Evolutionary conservation across 2,888 invertebrate species (phyloP), one percentile per base, ranked within the genome.

Genomic region (Phasia obesa): DNA sequence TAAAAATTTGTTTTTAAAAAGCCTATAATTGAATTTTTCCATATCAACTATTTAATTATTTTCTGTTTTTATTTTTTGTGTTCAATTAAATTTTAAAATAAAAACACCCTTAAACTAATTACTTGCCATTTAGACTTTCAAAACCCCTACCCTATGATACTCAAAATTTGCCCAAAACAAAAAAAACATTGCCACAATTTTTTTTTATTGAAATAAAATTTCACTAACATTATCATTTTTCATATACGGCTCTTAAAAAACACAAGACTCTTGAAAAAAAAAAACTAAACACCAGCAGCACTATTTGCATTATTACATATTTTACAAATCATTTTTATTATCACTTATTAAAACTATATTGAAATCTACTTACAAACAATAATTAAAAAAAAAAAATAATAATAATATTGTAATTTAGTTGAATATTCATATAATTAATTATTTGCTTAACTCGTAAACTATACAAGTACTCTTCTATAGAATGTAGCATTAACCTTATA

Each of bases 81-180:
- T 42, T 42, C 4, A 49, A 35, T 21, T 60, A n/a, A 1, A 21
- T 15, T 3, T 13, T 23, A 27, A 49, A 1, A 42, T n/a, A 23
- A 11, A 53, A 65, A 23, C 27, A 15, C 53, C 51, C 19, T 17
- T n/a, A 69, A n/a, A n/a, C n/a, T n/a, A n/a, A n/a, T n/a, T 79
- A 69, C 84, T 65, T 73, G 59, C 77, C 79, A 79, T 79, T 78
- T 51, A 47, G 23, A 47, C 19, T 51, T 55, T 64, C 0, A 38
- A 60, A 62, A 7, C 21, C 2, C 23, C 1, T 35, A 25, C 13
- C 35, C 17, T n/a, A 73, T 59, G 71, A 71, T 65, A 79, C 78
- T 71, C 78, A 71, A 55, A 5, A 53, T 27, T 27, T 75, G 25
- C 21, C 73, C 23, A 27, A 59, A 27, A 55, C 31, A 74, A 71